Percentiles rank a stretch among this genome's conserved stretches.
phyloP scores from a whole-genome alignment of 2,113 vertebrate genomes.

The Epinephelus lanceolatus region DNA sequence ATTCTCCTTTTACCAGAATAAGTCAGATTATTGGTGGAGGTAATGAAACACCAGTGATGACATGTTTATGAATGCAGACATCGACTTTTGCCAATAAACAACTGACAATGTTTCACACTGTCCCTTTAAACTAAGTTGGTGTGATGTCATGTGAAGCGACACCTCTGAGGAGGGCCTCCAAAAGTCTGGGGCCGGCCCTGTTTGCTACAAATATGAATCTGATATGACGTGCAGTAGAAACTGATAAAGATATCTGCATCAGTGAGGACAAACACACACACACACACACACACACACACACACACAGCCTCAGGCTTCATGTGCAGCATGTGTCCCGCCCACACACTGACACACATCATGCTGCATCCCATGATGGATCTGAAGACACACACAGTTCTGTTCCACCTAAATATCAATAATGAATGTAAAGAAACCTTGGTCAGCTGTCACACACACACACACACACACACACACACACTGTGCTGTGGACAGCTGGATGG shows the following conservation, averaged over 20 bases:
- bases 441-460: slow-evolving; percentile 27
- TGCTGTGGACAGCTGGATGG: slow-evolving; percentile 16
- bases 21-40: too few relatives aligned
- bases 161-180: too few relatives aligned
- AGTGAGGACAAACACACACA: not conserved
- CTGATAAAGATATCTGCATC: too few relatives aligned
- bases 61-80: too few relatives aligned
- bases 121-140: too few relatives aligned
- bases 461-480: not conserved
- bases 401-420: slow-evolving; percentile 42
- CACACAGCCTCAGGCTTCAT: not conserved
- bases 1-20: too few relatives aligned
- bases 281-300: not conserved
- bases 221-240: not conserved
- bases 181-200: too few relatives aligned
- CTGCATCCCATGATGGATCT: not conserved
- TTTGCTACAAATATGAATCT: too few relatives aligned
- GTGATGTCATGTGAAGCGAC: too few relatives aligned
- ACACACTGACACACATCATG: slow-evolving; percentile 26
- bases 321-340: slow-evolving; percentile 27
- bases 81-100: too few relatives aligned
- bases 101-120: too few relatives aligned
- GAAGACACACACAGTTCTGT: not conserved
- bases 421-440: slow-evolving; percentile 20
- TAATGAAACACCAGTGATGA: too few relatives aligned